These are phyloP conservation scores for Pangasius macronema DNA, from an alignment of 2,797 vertebrate species.

Conservation along the genomic window DNA sequence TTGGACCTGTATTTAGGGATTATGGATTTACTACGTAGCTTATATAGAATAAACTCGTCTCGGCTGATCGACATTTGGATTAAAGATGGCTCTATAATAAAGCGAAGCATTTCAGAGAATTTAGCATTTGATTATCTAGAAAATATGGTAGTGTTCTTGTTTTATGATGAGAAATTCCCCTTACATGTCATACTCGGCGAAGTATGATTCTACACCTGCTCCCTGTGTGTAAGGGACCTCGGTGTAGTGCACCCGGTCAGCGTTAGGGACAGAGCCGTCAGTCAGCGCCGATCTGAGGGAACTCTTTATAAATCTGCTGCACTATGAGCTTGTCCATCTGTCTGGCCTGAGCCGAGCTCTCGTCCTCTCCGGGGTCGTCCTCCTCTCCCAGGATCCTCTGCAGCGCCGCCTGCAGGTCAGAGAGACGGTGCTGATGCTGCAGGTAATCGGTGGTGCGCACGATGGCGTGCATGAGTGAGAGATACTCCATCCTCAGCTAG, in stretches of 20 bases:
- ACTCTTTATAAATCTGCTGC: conserved; percentile 91
- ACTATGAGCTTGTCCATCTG: conserved; percentile 98
- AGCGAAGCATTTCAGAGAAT: neutral
- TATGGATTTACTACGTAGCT: neutral
- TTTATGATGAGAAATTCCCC: neutral
- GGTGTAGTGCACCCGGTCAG: neutral
- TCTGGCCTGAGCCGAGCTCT: conserved; percentile 80
- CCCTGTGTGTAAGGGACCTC: neutral
- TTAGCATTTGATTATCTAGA: neutral
- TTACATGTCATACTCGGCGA: neutral
- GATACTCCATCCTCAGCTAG: conserved; percentile 96
- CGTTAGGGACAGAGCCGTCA: conserved; percentile 41
- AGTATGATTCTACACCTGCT: neutral
- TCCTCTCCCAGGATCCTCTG: conserved; percentile 90
- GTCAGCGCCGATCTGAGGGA: conserved; percentile 79
- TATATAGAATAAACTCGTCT: neutral
- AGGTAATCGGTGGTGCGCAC: conserved; percentile 91
- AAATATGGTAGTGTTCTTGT: neutral
- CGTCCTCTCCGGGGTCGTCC: conserved; percentile 68
- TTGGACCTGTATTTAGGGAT: neutral
- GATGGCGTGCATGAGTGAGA: conserved; percentile 95
- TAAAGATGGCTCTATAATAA: neutral
- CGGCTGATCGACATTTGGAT: neutral
- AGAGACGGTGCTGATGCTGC: conserved; percentile 89
- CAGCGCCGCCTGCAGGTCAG: conserved; percentile 86